These are phyloP conservation scores for Chelon labrosus DNA, from an alignment of 2,797 vertebrate genomes.

Conservation along the genomic window DNA sequence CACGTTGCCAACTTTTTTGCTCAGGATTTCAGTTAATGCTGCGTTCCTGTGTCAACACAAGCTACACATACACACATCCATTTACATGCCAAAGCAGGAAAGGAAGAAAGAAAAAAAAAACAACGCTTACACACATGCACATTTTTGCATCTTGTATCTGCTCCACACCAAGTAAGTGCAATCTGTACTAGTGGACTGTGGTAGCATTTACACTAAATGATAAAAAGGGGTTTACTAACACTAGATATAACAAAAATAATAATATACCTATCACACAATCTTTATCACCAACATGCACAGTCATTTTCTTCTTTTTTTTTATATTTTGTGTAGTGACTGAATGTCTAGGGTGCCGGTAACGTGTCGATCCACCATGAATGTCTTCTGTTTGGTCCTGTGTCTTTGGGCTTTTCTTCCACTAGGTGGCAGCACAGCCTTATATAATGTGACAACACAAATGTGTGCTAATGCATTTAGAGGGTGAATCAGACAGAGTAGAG, in stretches of 20 bases:
- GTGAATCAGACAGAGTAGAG: conserved; percentile 24
- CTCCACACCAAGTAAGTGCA: neutral
- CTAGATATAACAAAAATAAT: neutral
- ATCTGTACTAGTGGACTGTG: neutral
- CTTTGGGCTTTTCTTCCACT: conserved; percentile 46
- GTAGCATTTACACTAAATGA: conserved; percentile 26
- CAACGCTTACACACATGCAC: conserved; percentile 21
- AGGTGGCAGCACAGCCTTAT: conserved; percentile 61
- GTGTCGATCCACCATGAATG: conserved; percentile 42
- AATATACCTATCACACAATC: neutral
- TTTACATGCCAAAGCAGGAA: conserved; percentile 62
- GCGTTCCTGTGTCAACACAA: conserved; percentile 56
- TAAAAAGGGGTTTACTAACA: no score
- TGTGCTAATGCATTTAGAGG: neutral
- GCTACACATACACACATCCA: conserved; percentile 10
- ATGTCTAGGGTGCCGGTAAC: conserved; percentile 16
- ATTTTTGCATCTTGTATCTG: neutral
- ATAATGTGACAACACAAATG: neutral
- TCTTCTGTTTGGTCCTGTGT: neutral
- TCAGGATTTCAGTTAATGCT: conserved; percentile 77
- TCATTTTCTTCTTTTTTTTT: neutral
- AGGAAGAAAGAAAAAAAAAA: neutral
- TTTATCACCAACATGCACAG: conserved; percentile 6
- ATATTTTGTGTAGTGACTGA: neutral
- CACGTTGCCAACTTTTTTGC: conserved; percentile 66